Evolutionary conservation across 2,797 vertebrate species (phyloP), one percentile per base, ranked within the genome.

Genomic region (Brachymystax lenok): DNA sequence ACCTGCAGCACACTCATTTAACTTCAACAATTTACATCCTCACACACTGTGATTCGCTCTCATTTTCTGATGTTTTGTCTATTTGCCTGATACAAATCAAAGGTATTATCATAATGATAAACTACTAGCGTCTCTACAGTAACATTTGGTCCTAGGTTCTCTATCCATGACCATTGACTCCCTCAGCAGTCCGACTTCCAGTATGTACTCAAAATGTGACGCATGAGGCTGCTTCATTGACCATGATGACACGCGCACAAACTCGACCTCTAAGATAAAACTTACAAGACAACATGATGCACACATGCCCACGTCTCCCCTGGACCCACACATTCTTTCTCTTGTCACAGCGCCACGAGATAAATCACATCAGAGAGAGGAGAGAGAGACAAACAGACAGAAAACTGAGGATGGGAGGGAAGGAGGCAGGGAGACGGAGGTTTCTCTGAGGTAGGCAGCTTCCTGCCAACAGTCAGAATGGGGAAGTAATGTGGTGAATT

Each of bases 201-300:
- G 28, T 54, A 12, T 10, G 40, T 46, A 12, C 3, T 46, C 8
- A n/a, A 72, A 76, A 82, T 82, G 80, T 87, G 88, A 90, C 86
- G 77, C 88, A 89, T 7, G 78, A 83, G 82, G 82, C 85, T 83
- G 87, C 82, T 84, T 80, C 56, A 0, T 84, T 91, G 59, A 21
- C 59, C 59, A 61, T 24, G 56, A 61, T 61, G 90, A 92, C 89
- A 92, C 88, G 88, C 69, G 6, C 80, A 8, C 79, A 24, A 21
- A 21, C 59, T 13, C 24, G 90, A 91, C 89, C 92, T 92, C 91
- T 81, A 83, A 85, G 84, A 83, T 80, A 51, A 87, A 89, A 86
- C 87, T 84, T 79, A 82, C 63, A 73, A 81, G 85, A 78, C 76
- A 78, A 46, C 40, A 46, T 46, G 88, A 35, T 56, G 14, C 73